These are phyloP conservation scores for Cylloceria caligata DNA, from an alignment of 2,888 invertebrate species.

Conservation along the genomic window DNA sequence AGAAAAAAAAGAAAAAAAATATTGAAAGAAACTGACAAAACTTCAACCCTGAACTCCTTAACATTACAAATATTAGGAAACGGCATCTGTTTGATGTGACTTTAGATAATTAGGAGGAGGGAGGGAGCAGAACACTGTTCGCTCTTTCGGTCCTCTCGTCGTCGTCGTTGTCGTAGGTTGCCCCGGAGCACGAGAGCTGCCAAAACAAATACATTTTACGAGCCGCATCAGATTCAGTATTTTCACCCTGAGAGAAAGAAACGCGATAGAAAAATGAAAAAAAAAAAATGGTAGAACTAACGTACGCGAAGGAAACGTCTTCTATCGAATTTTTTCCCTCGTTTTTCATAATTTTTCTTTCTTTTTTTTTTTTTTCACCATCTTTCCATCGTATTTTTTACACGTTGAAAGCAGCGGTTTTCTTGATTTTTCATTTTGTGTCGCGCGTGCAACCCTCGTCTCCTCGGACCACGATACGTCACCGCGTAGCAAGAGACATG, in stretches of 20 bases:
- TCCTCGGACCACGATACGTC: conserved; percentile 54
- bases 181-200: conserved; percentile 72
- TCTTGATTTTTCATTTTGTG: conserved; percentile 5
- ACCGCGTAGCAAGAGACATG: conserved; percentile 74
- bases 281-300: conserved; percentile 5
- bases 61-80: conserved; percentile 76
- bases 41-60: conserved; percentile 70
- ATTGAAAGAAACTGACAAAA: conserved; percentile 50
- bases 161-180: conserved; percentile 66
- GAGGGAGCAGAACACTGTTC: conserved; percentile 72
- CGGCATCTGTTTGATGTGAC: conserved; percentile 82
- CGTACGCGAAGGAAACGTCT: neutral
- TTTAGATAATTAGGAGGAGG: conserved; percentile 81
- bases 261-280: neutral
- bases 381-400: neutral
- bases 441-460: conserved; percentile 19
- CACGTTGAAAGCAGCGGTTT: neutral
- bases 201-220: conserved; percentile 30
- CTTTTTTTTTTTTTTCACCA: conserved; percentile 22
- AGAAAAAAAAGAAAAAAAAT: conserved; percentile 34
- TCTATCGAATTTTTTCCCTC: conserved; percentile 5
- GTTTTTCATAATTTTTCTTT: neutral
- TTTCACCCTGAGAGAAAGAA: neutral
- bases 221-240: conserved; percentile 1
- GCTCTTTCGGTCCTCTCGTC: conserved; percentile 69